A percentile compares a stretch with the other conserved stretches of the same genome.
Evolutionary conservation across 2,888 invertebrate species (phyloP).

Genomic region (Scaptomyza cyrtandrae): DNA sequence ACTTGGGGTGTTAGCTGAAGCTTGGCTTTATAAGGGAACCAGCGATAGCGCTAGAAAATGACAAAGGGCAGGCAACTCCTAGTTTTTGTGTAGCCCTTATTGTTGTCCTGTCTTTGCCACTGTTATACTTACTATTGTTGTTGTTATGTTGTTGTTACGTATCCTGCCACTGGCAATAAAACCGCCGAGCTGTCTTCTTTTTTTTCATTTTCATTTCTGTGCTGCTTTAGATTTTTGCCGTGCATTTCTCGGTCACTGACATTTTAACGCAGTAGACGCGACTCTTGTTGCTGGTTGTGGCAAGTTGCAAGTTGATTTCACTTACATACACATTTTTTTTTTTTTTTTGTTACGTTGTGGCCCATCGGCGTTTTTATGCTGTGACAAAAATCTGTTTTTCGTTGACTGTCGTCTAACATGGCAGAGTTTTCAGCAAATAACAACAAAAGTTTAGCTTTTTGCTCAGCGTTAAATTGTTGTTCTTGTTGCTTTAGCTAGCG

Average conservation of each 20-base stretch:
- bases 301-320: constrained; percentile 66
- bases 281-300: constrained; percentile 51
- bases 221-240: constrained; percentile 59
- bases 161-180: constrained; percentile 74
- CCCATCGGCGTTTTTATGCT: constrained; percentile 58
- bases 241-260: constrained; percentile 77
- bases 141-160: constrained; percentile 50
- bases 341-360: constrained; percentile 25
- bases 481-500: constrained; percentile 4
- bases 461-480: constrained; percentile 22
- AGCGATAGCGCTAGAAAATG: constrained; percentile 38
- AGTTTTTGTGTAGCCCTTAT: constrained; percentile 30
- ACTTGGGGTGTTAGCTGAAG: constrained; percentile 22
- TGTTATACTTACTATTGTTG: constrained; percentile 7
- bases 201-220: constrained; percentile 1
- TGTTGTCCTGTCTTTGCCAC: constrained; percentile 39
- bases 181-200: constrained; percentile 39
- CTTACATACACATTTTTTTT: constrained; percentile 34
- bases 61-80: constrained; percentile 38
- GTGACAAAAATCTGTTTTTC: constrained; percentile 66
- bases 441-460: constrained; percentile 4
- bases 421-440: constrained; percentile 29
- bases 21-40: constrained; percentile 28
- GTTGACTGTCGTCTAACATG: constrained; percentile 65
- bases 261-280: constrained; percentile 60